A percentile compares a stretch with the other conserved stretches of the same genome.
These are phyloP conservation scores for Rhamphomyia laevipes DNA, from an alignment of 2,888 invertebrate species.

Conservation along the genomic window DNA sequence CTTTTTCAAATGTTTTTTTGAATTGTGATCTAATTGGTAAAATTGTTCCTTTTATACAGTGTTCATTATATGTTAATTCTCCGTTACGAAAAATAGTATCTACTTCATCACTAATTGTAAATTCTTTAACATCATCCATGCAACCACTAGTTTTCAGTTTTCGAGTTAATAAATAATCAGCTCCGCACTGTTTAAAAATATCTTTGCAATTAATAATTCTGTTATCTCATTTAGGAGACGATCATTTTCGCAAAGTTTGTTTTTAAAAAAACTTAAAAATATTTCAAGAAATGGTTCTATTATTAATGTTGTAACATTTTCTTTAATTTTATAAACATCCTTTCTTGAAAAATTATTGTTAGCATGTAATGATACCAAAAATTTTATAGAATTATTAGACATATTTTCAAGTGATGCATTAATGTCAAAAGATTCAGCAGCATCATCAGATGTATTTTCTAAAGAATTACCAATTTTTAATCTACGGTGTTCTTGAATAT, in stretches of 20 bases:
- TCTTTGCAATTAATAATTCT: constrained; percentile 5
- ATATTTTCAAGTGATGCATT: too few relatives aligned
- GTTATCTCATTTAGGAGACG: not conserved
- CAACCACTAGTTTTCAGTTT: constrained; percentile 1
- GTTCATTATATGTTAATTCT: constrained; percentile 1
- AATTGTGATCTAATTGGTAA: constrained; percentile 7
- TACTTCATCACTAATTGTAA: constrained; percentile 9
- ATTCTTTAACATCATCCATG: constrained; percentile 7
- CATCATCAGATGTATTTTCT: too few relatives aligned
- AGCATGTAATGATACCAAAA: constrained; percentile 2
- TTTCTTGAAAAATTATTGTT: constrained; percentile 13
- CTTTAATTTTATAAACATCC: constrained; percentile 11
- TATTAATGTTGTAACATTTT: constrained; percentile 1
- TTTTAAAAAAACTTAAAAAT: too few relatives aligned
- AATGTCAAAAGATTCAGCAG: too few relatives aligned
- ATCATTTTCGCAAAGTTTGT: too few relatives aligned
- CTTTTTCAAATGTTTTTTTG: constrained; percentile 9
- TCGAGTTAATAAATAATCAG: constrained; percentile 11
- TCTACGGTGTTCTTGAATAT: too few relatives aligned
- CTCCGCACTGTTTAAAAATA: constrained; percentile 6
- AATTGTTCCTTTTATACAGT: not conserved
- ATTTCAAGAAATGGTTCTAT: too few relatives aligned
- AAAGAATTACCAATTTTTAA: too few relatives aligned
- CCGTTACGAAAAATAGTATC: constrained; percentile 5
- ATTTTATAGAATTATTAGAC: not conserved